Evolutionary conservation across 2,113 vertebrate genomes (phyloP), one percentile per base, ranked within the genome.

Genomic region (Plectropomus leopardus): DNA sequence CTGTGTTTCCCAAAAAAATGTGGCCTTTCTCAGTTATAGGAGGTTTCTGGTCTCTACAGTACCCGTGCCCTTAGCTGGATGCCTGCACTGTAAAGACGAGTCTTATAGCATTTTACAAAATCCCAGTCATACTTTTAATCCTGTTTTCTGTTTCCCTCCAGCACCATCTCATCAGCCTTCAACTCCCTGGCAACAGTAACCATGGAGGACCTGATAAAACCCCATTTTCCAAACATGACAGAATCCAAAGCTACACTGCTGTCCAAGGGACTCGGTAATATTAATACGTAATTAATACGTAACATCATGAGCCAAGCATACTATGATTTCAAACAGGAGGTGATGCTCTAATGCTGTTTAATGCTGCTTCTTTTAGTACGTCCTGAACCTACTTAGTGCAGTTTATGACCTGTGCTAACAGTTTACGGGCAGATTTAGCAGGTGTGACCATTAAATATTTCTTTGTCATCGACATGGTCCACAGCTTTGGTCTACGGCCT

Each of bases 101-200:
- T 13, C 23, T 2, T 34, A 4, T 70, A 36, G 24, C 14, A 7
- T 48, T 23, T 53, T 7, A 16, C 24, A 15, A 66, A 65, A 40
- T 59, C 45, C 50, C 17, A 21, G 0, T 51, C 23, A 16, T 44
- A 70, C 13, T 65, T 24, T 50, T 7, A 57, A 2, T 34, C 32
- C 9, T 11, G 8, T 50, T 40, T 30, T 66, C 21, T 40, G 24
- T 74, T 61, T 65, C 32, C 54, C 55, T 63, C 15, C 85, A 99
- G 98, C 92, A 99, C 98, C 69, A 98, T 99, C 88, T 99, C 98
- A 11, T 99, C 98, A 0, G 97, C 98, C 30, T 99, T 99, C 83
- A 99, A 98, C 87, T 99, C 98, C 0, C 77, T 99, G 86, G 98
- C 98, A 44, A 98, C 97, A 0, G 98, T 99, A 47, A 99, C 98